Base-by-base conservation (phyloP, 2,797 vertebrate genomes). In the Numenius phaeopus region DNA sequence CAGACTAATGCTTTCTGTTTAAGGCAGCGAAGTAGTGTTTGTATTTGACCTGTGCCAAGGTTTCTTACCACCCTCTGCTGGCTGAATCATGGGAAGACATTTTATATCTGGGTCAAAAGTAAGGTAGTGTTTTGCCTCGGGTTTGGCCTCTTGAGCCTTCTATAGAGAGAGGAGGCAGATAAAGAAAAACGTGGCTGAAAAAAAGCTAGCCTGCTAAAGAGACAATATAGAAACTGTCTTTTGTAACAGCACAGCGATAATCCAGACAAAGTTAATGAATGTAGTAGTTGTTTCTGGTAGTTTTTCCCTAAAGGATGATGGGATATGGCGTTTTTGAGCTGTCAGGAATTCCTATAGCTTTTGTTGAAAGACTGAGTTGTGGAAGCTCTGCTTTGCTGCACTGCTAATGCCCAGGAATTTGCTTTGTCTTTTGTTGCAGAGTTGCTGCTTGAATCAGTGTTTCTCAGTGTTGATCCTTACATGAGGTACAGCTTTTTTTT, bases 391-490 rank as follows among this genome's bases (percentile, higher is more conserved):
- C 15, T 75, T 40, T 80, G 39, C 37, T 76, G 27, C 10, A 19
- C 32, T 90, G 30, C 10, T 77, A 47, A 75, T 80, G 40, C 39
- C 22, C 29, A 47, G 57, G 19, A 86, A 78, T 79, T 83, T 83
- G 7, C 11, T 88, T 90, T 89, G 34, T 94, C 82, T 94, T 98
- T 20, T 69, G 18, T 98, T 98, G 72, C 94, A 99, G 99, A 99
- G 94, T 97, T 99, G 50, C 97, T 99, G 92, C 96, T 99, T 96
- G 99, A 99, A 97, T 99, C 99, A 1, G 93, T 99, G 88, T 99
- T 99, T 96, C 98, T 99, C 87, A 99, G 99, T 32, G 98, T 99
- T 57, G 99, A 99, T 94, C 99, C 99, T 30, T 99, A 99, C 92
- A 99, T 99, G 99, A 99, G 99, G 99, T 99, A 98, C 42, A 39